Evolutionary conservation across 2,797 vertebrate genomes (phyloP).

Genomic region (Siniperca undulata): DNA sequence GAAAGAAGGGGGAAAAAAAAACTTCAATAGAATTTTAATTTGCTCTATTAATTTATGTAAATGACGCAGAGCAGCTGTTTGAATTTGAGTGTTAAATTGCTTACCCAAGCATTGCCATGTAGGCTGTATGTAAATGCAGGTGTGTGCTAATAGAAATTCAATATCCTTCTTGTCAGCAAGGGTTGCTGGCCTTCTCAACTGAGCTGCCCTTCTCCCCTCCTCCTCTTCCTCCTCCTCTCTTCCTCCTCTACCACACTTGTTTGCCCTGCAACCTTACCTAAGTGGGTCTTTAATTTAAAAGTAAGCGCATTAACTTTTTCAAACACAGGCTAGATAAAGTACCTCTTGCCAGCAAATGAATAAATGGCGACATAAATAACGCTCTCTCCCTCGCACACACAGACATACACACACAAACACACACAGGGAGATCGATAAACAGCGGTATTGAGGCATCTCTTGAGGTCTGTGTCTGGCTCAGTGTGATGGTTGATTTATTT

Average conservation of each 20-base stretch:
- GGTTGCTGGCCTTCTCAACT: constrained; percentile 74
- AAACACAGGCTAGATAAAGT: constrained; percentile 77
- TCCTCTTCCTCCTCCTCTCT: constrained; percentile 40
- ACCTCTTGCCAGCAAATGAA: constrained; percentile 79
- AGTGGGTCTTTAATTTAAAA: constrained; percentile 86
- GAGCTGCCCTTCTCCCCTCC: constrained; percentile 35
- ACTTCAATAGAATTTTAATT: constrained; percentile 81
- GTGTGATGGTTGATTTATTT: constrained; percentile 83
- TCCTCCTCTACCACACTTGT: constrained; percentile 60
- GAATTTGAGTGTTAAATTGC: constrained; percentile 83
- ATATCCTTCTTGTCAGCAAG: constrained; percentile 80
- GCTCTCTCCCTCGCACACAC: constrained; percentile 12
- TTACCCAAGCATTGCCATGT: constrained; percentile 81
- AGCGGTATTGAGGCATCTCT: constrained; percentile 82
- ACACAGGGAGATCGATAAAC: constrained; percentile 77
- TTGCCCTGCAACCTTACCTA: constrained; percentile 80
- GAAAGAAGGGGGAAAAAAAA: constrained; percentile 38
- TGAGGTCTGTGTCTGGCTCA: constrained; percentile 81
- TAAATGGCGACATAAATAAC: constrained; percentile 77
- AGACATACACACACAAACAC: constrained; percentile 48
- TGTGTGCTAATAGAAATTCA: constrained; percentile 85
- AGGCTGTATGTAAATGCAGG: constrained; percentile 84
- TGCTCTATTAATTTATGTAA: constrained; percentile 84
- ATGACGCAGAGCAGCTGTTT: constrained; percentile 82
- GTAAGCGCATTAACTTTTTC: constrained; percentile 83